Conservation (phyloP, 1,140 invertebrate species). For the Gryon sp. region DNA sequence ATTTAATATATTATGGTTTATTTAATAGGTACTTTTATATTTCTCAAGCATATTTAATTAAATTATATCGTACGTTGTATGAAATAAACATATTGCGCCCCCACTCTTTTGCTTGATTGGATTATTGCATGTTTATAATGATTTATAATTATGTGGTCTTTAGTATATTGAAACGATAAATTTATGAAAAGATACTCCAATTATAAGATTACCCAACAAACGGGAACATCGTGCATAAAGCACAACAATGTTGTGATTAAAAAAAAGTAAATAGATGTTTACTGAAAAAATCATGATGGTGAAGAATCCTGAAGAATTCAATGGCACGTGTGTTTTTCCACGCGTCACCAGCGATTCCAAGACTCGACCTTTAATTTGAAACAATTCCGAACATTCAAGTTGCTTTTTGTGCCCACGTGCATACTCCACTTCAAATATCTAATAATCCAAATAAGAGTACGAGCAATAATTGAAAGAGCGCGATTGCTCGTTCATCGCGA, state of each 20-base stretch:
- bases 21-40: no score
- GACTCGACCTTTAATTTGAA: slow-evolving; percentile 32
- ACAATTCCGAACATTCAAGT: slow-evolving; percentile 22
- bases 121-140: no score
- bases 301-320: slow-evolving; percentile 20
- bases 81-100: no score
- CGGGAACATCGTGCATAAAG: slow-evolving; percentile 12
- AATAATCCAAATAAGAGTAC: slow-evolving; percentile 46
- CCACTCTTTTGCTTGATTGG: no score
- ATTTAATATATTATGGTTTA: no score
- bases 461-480: slow-evolving; percentile 45
- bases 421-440: slow-evolving; percentile 39
- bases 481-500: slow-evolving; percentile 17
- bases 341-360: neutral
- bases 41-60: no score
- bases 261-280: neutral
- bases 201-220: slow-evolving; percentile 17
- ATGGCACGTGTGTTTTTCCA: slow-evolving; percentile 6
- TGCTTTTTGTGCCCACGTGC: slow-evolving; percentile 20
- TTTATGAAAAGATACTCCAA: neutral
- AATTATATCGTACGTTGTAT: no score
- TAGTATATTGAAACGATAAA: no score
- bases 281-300: slow-evolving; percentile 39
- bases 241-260: slow-evolving; percentile 21
- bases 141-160: no score